phyloP scores from a whole-genome alignment of 2,888 invertebrate genomes.

The Hymenopus coronatus region DNA sequence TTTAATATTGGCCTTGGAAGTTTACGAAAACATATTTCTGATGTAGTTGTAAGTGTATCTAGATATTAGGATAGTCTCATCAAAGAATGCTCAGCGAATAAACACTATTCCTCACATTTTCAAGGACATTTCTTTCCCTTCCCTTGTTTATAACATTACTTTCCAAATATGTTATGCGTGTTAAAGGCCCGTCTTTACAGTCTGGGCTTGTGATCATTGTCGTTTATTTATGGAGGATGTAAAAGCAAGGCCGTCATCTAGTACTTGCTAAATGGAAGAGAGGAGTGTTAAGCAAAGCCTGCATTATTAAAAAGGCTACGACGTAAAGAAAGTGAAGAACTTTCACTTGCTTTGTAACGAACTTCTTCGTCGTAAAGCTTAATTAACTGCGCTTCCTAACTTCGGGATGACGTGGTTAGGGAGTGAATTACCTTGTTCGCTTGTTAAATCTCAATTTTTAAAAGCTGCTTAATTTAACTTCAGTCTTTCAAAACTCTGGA shows the following conservation, averaged over 20 bases:
- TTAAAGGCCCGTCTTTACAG: neutral
- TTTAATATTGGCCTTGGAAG: too few relatives aligned
- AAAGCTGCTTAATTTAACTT: neutral
- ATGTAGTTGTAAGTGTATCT: too few relatives aligned
- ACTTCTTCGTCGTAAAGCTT: neutral
- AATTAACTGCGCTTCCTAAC: neutral
- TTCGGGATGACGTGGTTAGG: neutral
- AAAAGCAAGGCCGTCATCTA: neutral
- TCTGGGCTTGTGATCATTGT: neutral
- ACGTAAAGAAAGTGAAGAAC: neutral
- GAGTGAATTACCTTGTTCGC: neutral
- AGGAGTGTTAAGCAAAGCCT: neutral
- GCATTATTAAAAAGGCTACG: neutral
- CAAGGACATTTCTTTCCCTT: too few relatives aligned
- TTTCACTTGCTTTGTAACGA: neutral
- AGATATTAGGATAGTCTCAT: too few relatives aligned
- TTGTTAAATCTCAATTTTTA: neutral
- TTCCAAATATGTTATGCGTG: too few relatives aligned
- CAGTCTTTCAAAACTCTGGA: too few relatives aligned
- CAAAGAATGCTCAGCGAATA: too few relatives aligned
- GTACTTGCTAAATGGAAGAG: neutral
- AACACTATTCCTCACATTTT: too few relatives aligned
- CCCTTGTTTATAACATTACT: too few relatives aligned
- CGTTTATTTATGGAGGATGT: neutral
- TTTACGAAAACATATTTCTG: too few relatives aligned